These are phyloP conservation scores for Odontesthes bonariensis DNA, from an alignment of 2,113 vertebrate genomes.

Conservation along the genomic window DNA sequence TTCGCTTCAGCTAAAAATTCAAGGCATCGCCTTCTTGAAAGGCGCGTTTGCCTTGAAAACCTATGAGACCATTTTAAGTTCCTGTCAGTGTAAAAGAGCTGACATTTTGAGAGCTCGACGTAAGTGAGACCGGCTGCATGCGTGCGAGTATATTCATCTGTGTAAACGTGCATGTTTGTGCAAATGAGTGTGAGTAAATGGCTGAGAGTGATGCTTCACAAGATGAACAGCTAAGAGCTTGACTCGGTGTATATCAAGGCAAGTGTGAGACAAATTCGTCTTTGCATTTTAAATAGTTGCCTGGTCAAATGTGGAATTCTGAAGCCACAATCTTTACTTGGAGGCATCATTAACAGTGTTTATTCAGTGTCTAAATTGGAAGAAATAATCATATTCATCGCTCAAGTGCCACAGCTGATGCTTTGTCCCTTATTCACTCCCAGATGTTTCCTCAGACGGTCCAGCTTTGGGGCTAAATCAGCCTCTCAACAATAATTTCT, in stretches of 20 bases:
- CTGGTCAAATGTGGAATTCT: slow-evolving; percentile 19
- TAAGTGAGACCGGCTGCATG: slow-evolving; percentile 22
- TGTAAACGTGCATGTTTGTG: slow-evolving; percentile 42
- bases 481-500: slow-evolving; percentile 44
- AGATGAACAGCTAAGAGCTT: slow-evolving; percentile 49
- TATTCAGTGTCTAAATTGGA: slow-evolving; percentile 33
- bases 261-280: slow-evolving; percentile 4
- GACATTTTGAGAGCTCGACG: slow-evolving; percentile 46
- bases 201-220: slow-evolving; percentile 47
- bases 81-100: slow-evolving; percentile 40
- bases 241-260: slow-evolving; percentile 20
- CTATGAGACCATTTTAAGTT: slow-evolving; percentile 56
- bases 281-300: slow-evolving; percentile 16
- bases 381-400: slow-evolving; percentile 45
- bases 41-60: slow-evolving; percentile 47
- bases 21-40: slow-evolving; percentile 44
- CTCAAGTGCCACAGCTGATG: slow-evolving; percentile 58
- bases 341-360: slow-evolving; percentile 28
- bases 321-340: slow-evolving; percentile 25
- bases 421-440: slow-evolving; percentile 40
- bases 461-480: slow-evolving; percentile 34
- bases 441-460: slow-evolving; percentile 48
- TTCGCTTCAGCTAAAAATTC: slow-evolving; percentile 40
- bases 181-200: slow-evolving; percentile 41
- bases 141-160: slow-evolving; percentile 24